phyloP scores from a whole-genome alignment of 1,140 invertebrate genomes.

The Araneus ventricosus region DNA sequence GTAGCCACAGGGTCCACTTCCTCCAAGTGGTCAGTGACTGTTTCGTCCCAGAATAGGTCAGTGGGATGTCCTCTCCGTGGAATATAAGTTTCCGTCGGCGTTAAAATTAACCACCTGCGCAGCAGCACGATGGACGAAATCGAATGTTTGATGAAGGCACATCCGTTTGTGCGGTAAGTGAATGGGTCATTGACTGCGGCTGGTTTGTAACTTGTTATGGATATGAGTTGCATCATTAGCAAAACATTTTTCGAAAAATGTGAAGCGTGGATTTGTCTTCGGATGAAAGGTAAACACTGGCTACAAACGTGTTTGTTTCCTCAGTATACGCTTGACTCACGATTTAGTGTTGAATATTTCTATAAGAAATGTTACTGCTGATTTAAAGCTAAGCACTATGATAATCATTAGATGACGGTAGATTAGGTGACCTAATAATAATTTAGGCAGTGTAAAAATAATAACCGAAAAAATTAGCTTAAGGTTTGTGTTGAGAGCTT shows the following conservation, averaged over 20 bases:
- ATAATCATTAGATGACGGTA: too few species aligned
- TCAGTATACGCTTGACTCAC: too few species aligned
- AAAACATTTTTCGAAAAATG: neutral
- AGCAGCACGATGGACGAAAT: neutral
- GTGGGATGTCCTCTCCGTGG: neutral
- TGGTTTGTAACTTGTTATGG: neutral
- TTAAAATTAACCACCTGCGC: slow-evolving; percentile 38
- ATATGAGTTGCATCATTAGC: neutral
- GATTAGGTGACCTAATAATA: too few species aligned
- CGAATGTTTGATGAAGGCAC: neutral
- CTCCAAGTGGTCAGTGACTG: slow-evolving; percentile 53
- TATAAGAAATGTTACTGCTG: too few species aligned
- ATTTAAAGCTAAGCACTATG: too few species aligned
- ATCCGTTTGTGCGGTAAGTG: neutral
- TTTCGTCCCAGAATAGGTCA: slow-evolving; percentile 6
- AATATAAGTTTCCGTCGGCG: neutral
- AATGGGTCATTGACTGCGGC: neutral
- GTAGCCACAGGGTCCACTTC: neutral
- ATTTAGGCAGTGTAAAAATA: too few species aligned
- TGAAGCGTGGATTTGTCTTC: neutral
- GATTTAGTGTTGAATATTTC: too few species aligned
- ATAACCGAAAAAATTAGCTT: too few species aligned
- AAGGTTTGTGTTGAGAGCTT: too few species aligned
- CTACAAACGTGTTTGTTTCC: neutral
- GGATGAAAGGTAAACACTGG: neutral